These are phyloP conservation scores for Euplexia lucipara DNA, from an alignment of 2,888 invertebrate species.

Conservation along the genomic window DNA sequence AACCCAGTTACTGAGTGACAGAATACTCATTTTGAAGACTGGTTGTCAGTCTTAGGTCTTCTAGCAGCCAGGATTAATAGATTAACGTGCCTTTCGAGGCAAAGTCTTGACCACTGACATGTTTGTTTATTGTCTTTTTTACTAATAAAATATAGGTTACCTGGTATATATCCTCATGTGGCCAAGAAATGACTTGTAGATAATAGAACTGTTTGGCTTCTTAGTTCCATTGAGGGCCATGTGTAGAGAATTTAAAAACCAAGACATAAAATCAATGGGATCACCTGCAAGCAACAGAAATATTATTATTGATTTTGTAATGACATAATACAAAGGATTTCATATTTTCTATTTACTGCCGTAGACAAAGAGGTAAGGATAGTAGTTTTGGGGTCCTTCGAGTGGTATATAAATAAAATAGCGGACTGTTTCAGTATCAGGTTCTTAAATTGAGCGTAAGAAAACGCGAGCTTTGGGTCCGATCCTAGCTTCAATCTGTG, in stretches of 20 bases:
- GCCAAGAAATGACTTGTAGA: conserved; percentile 98
- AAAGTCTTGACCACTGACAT: no score
- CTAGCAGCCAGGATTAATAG: not conserved
- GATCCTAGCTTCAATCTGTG: no score
- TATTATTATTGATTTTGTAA: not conserved
- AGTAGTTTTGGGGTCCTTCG: no score
- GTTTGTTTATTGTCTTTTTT: no score
- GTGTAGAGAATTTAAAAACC: conserved; percentile 99
- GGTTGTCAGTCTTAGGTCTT: no score
- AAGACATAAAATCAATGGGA: conserved; percentile 99
- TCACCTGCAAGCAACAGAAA: conserved; percentile 97
- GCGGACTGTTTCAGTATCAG: no score
- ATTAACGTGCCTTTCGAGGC: no score
- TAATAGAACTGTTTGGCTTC: conserved; percentile 96
- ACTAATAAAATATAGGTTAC: conserved; percentile 65
- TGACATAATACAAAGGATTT: not conserved
- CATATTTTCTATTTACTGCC: not conserved
- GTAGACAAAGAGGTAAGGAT: not conserved
- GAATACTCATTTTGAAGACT: no score
- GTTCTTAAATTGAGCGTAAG: no score
- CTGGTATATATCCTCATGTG: conserved; percentile 96
- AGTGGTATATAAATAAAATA: no score
- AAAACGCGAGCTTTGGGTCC: no score
- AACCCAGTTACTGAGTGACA: no score
- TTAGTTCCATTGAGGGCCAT: conserved; percentile 98